Conservation (phyloP, 2,797 vertebrate species). For the Gallirallus australis region DNA sequence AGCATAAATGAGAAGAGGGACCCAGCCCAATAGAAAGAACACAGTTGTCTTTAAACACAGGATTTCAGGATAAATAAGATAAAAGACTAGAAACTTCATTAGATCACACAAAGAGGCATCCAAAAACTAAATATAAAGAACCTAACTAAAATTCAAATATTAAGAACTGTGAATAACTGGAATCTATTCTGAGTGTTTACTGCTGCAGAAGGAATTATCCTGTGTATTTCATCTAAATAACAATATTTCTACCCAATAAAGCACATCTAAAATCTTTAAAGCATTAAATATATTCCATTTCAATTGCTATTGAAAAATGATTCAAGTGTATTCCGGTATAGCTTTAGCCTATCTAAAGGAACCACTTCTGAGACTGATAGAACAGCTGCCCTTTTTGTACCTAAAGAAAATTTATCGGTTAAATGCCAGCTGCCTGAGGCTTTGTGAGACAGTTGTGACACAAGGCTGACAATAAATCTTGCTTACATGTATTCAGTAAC, state of each 20-base stretch:
- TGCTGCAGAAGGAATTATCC: neutral
- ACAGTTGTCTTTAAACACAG: neutral
- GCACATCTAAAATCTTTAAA: neutral
- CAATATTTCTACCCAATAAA: neutral
- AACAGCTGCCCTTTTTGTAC: neutral
- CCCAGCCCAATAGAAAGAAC: neutral
- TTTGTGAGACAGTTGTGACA: neutral
- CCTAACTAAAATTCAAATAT: too few species aligned
- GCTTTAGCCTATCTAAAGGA: neutral
- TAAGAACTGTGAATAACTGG: neutral
- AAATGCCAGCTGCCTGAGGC: neutral
- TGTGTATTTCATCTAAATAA: neutral
- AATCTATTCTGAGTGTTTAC: neutral
- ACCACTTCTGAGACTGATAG: neutral
- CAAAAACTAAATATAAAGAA: neutral
- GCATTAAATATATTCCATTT: neutral
- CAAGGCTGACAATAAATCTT: neutral
- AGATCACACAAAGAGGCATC: neutral
- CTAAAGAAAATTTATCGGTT: neutral
- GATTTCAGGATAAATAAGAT: neutral
- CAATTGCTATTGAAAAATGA: neutral
- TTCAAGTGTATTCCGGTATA: neutral
- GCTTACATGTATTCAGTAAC: neutral
- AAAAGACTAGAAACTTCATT: neutral
- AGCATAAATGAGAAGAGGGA: neutral